Percentiles rank a stretch among this genome's conserved stretches.
Conservation (phyloP, 2,113 vertebrate genomes). For the Plectropomus leopardus region DNA sequence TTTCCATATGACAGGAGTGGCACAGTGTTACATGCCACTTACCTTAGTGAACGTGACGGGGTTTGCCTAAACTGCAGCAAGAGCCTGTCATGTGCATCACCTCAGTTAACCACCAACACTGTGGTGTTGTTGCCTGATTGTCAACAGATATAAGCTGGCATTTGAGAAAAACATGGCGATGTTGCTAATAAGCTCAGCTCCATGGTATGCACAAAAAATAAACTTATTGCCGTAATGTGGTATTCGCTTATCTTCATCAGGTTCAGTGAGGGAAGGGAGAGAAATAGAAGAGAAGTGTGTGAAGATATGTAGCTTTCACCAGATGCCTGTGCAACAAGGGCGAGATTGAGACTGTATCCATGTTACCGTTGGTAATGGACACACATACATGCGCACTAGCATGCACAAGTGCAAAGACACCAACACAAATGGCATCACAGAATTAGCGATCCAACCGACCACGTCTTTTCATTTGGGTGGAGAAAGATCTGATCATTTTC, state of each 20-base stretch:
- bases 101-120: background rate
- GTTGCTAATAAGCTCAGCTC: slow-evolving; percentile 7
- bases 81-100: background rate
- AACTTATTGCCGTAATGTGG: background rate
- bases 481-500: slow-evolving; percentile 63
- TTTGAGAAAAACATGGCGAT: slow-evolving; percentile 3
- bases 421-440: slow-evolving; percentile 10
- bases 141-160: slow-evolving; percentile 5
- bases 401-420: slow-evolving; percentile 27
- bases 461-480: slow-evolving; percentile 37
- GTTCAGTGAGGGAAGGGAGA: background rate
- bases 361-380: slow-evolving; percentile 13
- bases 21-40: background rate
- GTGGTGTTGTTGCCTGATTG: slow-evolving; percentile 14
- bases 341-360: slow-evolving; percentile 19
- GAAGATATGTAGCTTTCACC: slow-evolving; percentile 17
- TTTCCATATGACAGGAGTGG: background rate
- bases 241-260: slow-evolving; percentile 6
- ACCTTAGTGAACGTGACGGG: background rate
- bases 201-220: slow-evolving; percentile 15
- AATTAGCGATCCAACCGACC: slow-evolving; percentile 32
- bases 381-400: slow-evolving; percentile 10
- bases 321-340: slow-evolving; percentile 27
- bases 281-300: background rate
- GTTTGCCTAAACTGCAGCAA: background rate